A percentile compares a stretch with the other conserved stretches of the same genome.
Conservation (phyloP, 2,888 invertebrate genomes). For the Cheilosia scutellata region DNA sequence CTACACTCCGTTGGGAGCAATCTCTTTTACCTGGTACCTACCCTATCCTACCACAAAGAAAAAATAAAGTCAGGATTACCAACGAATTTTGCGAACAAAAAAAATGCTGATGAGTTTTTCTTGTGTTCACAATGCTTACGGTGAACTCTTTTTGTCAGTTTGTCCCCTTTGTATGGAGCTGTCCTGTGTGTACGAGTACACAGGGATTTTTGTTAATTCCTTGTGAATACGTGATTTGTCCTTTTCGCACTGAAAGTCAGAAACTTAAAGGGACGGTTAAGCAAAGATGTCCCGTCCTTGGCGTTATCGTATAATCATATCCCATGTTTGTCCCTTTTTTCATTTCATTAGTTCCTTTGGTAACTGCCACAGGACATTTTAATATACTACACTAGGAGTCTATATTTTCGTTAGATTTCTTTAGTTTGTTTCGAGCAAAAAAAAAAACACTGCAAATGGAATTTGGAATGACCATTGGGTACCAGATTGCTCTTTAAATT, state of each 20-base stretch:
- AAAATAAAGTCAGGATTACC: constrained; percentile 21
- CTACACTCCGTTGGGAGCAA: constrained; percentile 14
- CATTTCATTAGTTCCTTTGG: constrained; percentile 46
- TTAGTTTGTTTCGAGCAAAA: not conserved
- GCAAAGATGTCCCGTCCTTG: constrained; percentile 27
- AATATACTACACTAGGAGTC: constrained; percentile 45
- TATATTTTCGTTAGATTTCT: constrained; percentile 23
- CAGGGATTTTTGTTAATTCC: constrained; percentile 34
- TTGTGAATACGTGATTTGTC: constrained; percentile 65
- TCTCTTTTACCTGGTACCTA: constrained; percentile 16
- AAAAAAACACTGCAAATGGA: constrained; percentile 22
- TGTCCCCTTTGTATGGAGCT: not conserved
- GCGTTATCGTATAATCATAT: constrained; percentile 37
- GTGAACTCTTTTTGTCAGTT: constrained; percentile 28
- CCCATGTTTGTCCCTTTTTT: constrained; percentile 48
- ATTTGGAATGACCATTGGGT: constrained; percentile 52
- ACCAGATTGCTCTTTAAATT: not conserved
- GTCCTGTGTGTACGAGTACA: constrained; percentile 7
- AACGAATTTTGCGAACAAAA: not conserved
- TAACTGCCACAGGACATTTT: constrained; percentile 59
- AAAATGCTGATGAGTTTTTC: constrained; percentile 18
- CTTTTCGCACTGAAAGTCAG: constrained; percentile 34
- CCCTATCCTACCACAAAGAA: not conserved
- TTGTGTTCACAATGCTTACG: not conserved
- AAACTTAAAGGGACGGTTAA: constrained; percentile 28